Percentiles rank a stretch among this genome's conserved stretches.
Evolutionary conservation across 2,113 vertebrate species (phyloP).

Genomic region (Numida meleagris): DNA sequence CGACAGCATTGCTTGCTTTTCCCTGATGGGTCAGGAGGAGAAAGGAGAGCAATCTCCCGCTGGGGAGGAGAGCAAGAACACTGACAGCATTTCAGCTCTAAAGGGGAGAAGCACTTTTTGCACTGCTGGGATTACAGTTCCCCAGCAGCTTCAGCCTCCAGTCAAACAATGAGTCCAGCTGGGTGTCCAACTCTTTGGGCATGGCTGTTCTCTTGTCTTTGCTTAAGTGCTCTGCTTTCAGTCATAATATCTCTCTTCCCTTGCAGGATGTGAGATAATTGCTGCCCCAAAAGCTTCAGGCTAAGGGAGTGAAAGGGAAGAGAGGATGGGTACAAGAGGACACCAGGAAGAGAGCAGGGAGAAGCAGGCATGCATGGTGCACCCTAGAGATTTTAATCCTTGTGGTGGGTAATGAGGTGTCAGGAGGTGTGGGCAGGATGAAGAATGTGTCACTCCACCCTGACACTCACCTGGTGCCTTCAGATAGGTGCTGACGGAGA

Average conservation of each 20-base stretch:
- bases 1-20: not conserved
- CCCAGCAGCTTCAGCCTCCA: not conserved
- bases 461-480: constrained; percentile 27
- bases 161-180: not conserved
- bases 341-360: not conserved
- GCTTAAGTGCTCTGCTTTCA: not conserved
- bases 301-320: not conserved
- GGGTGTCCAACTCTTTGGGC: not conserved
- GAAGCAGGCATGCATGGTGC: not conserved
- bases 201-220: not conserved
- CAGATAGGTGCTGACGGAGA: not conserved
- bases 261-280: not conserved
- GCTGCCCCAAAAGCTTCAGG: not conserved
- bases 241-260: not conserved
- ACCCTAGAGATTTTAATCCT: not conserved
- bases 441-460: accelerated
- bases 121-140: not conserved
- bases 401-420: not conserved
- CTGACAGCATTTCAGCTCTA: not conserved
- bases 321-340: not conserved
- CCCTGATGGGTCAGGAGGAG: not conserved
- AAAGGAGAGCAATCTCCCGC: not conserved
- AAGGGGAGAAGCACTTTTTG: not conserved
- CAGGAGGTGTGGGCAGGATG: not conserved
- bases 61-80: not conserved